phyloP scores from a whole-genome alignment of 2,113 vertebrate genomes.

The Orycteropus afer region DNA sequence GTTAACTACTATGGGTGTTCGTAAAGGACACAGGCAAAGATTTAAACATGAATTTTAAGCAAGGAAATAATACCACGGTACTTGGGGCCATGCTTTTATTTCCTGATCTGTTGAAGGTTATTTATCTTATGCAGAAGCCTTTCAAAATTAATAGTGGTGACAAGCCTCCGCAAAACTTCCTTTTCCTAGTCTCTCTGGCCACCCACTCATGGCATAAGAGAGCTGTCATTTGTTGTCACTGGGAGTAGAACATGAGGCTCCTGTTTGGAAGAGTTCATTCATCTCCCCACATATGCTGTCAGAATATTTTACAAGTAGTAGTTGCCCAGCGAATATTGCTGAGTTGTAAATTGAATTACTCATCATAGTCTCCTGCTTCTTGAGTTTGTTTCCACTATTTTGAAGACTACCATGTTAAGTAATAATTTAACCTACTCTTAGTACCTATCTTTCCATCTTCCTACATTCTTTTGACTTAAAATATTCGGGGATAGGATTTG shows the following conservation, averaged over 20 bases:
- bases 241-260: neutral
- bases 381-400: constrained; percentile 21
- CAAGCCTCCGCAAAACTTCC: constrained; percentile 41
- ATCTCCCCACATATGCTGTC: neutral
- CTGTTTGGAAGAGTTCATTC: constrained; percentile 19
- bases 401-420: constrained; percentile 39
- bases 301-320: neutral
- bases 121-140: constrained; percentile 32
- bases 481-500: neutral
- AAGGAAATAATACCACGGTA: constrained; percentile 57
- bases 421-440: constrained; percentile 20
- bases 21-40: constrained; percentile 32
- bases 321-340: constrained; percentile 29
- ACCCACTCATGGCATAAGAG: neutral
- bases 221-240: constrained; percentile 6
- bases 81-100: constrained; percentile 52
- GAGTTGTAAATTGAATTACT: constrained; percentile 30
- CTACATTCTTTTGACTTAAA: neutral
- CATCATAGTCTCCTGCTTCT: neutral
- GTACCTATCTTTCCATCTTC: constrained; percentile 21
- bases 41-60: constrained; percentile 58
- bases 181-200: neutral
- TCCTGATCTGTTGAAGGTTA: constrained; percentile 56
- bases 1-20: neutral
- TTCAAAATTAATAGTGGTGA: constrained; percentile 42